Percentiles rank a stretch among this genome's conserved stretches.
phyloP scores from a whole-genome alignment of 2,888 invertebrate species.

The Prosapia bicincta region DNA sequence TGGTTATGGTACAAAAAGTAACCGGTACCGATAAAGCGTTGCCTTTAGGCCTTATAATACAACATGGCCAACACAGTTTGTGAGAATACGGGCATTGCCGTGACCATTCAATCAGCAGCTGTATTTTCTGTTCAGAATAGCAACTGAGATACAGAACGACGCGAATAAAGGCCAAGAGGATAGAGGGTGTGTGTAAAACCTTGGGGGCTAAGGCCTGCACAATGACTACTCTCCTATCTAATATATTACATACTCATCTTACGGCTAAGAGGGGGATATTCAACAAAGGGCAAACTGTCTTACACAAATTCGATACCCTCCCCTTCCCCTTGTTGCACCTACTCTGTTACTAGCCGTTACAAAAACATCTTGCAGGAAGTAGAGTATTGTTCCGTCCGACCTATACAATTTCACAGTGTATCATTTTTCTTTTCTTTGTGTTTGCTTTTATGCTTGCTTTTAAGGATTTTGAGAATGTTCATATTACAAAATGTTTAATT shows the following conservation, averaged over 20 bases:
- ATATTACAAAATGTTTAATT: too few relatives aligned
- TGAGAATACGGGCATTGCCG: too few relatives aligned
- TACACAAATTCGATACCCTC: neutral
- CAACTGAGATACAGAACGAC: too few relatives aligned
- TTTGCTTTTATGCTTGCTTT: neutral
- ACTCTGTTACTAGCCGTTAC: neutral
- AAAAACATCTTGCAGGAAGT: neutral
- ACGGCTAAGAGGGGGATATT: neutral
- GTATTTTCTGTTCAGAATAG: neutral
- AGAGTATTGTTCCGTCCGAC: neutral
- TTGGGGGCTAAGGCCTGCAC: neutral
- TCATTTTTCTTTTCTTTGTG: neutral
- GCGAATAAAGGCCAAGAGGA: neutral
- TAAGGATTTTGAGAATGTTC: too few relatives aligned
- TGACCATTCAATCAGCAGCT: too few relatives aligned
- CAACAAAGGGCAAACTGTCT: neutral
- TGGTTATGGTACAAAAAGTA: too few relatives aligned
- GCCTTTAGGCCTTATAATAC: too few relatives aligned
- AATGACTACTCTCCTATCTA: neutral
- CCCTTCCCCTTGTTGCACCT: neutral
- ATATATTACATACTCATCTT: neutral
- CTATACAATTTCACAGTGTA: neutral
- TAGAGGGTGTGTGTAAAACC: neutral
- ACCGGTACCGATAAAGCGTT: too few relatives aligned
- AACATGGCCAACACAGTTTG: too few relatives aligned